A percentile compares a stretch with the other conserved stretches of the same genome.
These are phyloP conservation scores for Polyommatus iphigenia DNA, from an alignment of 2,888 invertebrate species.

Conservation along the genomic window DNA sequence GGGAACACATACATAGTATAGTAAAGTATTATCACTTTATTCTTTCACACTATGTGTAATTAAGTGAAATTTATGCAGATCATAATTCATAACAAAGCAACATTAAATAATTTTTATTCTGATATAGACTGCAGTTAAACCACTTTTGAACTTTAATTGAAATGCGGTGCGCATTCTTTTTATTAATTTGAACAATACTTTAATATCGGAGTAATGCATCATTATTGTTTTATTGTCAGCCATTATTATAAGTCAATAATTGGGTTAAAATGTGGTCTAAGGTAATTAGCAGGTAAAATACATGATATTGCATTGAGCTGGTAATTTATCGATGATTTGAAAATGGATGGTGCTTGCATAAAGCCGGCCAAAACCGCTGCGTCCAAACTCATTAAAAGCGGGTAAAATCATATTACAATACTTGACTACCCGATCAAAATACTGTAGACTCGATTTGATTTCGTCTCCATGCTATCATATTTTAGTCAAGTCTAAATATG, in stretches of 20 bases:
- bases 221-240: background rate
- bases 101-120: no score
- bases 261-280: background rate
- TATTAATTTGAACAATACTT: background rate
- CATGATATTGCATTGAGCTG: background rate
- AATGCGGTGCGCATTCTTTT: background rate
- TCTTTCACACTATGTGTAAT: no score
- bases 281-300: slow-evolving; percentile 17
- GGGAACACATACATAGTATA: no score
- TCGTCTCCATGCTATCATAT: no score
- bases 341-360: background rate
- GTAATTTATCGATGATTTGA: slow-evolving; percentile 1
- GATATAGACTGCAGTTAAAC: background rate
- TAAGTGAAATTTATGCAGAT: no score
- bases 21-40: no score
- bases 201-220: background rate
- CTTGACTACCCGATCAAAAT: no score
- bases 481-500: no score
- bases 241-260: slow-evolving; percentile 23
- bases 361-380: slow-evolving; percentile 12
- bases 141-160: background rate
- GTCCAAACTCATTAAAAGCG: background rate
- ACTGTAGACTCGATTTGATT: no score
- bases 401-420: no score
- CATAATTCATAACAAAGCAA: no score